phyloP scores from a whole-genome alignment of 2,113 vertebrate species.

The rabbit (Oryctolagus cuniculus) region mOryCun1.1 NC_091453.1:29837001-29837500 shows the following conservation, averaged over 20 bases:
- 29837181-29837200: not conserved
- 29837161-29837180: not conserved
- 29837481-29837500: no score
- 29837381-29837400: not conserved
- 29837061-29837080: constrained; percentile 35
- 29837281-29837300: constrained; percentile 40
- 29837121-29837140: constrained; percentile 7
- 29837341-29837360: not conserved
- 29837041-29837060: constrained; percentile 45
- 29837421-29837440: no score
- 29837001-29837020: constrained; percentile 51
- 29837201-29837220: constrained; percentile 44
- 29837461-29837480: no score
- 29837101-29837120: constrained; percentile 10
- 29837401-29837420: not conserved
- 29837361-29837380: not conserved
- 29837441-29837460: no score
- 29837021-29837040: constrained; percentile 25
- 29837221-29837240: constrained; percentile 2
- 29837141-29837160: constrained; percentile 61
- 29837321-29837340: not conserved
- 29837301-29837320: not conserved
- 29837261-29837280: not conserved
- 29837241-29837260: constrained; percentile 4
- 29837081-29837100: constrained; percentile 32